A percentile compares a stretch with the other conserved stretches of the same genome.
These are phyloP conservation scores for Xestia c-nigrum DNA, from an alignment of 2,888 invertebrate genomes.

Conservation along the genomic window DNA sequence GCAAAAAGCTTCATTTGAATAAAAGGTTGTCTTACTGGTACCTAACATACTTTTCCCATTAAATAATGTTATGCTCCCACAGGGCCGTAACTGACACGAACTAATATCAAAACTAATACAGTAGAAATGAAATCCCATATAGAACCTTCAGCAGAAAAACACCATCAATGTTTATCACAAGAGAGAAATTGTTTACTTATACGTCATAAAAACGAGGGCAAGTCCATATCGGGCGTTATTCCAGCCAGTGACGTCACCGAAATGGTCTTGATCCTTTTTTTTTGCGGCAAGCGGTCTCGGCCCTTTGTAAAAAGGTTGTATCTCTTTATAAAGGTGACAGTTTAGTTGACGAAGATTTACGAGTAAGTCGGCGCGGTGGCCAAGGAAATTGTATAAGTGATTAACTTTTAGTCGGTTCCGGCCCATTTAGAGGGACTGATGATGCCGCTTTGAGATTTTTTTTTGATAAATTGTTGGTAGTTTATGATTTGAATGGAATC, in stretches of 20 bases:
- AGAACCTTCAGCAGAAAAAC: constrained; percentile 33
- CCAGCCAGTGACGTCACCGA: constrained; percentile 51
- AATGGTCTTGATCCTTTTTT: constrained; percentile 63
- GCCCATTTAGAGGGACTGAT: constrained; percentile 55
- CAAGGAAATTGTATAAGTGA: constrained; percentile 71
- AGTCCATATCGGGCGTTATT: constrained; percentile 43
- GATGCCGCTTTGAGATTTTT: constrained; percentile 31
- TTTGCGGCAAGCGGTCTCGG: constrained; percentile 58
- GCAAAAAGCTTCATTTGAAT: constrained; percentile 27
- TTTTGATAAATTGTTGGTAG: constrained; percentile 2
- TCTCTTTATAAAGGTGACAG: constrained; percentile 79
- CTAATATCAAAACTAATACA: constrained; percentile 36
- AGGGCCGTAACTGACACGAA: constrained; percentile 23
- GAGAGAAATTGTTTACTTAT: constrained; percentile 46
- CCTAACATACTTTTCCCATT: constrained; percentile 36
- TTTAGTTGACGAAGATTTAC: constrained; percentile 80
- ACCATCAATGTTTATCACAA: constrained; percentile 49
- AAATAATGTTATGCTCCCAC: constrained; percentile 14
- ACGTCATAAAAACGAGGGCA: constrained; percentile 51
- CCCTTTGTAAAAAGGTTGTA: constrained; percentile 71
- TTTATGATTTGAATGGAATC: neutral
- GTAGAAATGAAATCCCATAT: constrained; percentile 13
- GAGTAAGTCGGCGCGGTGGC: constrained; percentile 67
- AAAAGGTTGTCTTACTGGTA: constrained; percentile 28
- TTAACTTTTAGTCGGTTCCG: constrained; percentile 68